phyloP scores from a whole-genome alignment of 2,113 vertebrate species.

The Aegypius monachus region DNA sequence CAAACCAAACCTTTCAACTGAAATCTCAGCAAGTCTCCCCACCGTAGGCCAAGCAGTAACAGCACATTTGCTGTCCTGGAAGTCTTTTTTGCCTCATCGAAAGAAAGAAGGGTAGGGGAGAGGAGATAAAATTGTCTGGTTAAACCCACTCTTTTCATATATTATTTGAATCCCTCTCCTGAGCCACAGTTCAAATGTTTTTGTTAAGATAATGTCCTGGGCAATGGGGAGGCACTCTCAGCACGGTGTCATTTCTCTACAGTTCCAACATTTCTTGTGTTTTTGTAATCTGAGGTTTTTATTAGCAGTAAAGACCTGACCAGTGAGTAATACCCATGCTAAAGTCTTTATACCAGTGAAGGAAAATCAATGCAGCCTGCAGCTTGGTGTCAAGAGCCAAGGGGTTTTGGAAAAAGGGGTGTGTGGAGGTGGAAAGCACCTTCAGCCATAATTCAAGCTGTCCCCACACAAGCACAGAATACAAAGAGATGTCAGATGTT shows the following conservation, averaged over 20 bases:
- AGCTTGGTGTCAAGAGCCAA: constrained; percentile 51
- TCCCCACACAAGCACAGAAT: background rate
- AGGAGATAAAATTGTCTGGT: background rate
- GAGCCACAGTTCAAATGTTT: background rate
- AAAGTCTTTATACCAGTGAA: constrained; percentile 64
- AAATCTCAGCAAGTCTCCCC: background rate
- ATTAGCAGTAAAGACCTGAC: constrained; percentile 49
- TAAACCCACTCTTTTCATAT: background rate
- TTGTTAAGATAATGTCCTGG: background rate
- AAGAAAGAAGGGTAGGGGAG: background rate
- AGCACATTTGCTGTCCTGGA: background rate
- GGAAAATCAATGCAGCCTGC: constrained; percentile 66
- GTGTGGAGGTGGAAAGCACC: background rate
- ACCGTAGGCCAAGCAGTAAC: accelerated
- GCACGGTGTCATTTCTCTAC: background rate
- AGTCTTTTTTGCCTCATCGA: background rate
- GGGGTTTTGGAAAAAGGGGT: background rate
- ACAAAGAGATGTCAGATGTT: background rate
- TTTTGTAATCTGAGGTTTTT: constrained; percentile 27
- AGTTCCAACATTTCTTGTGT: background rate
- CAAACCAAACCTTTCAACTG: background rate
- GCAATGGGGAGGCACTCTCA: background rate
- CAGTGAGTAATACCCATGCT: constrained; percentile 59
- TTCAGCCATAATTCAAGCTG: constrained; percentile 41
- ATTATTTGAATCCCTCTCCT: background rate